These are phyloP conservation scores for Sphenopsis melanotis DNA, from an alignment of 2,797 vertebrate species.

Conservation along the genomic window DNA sequence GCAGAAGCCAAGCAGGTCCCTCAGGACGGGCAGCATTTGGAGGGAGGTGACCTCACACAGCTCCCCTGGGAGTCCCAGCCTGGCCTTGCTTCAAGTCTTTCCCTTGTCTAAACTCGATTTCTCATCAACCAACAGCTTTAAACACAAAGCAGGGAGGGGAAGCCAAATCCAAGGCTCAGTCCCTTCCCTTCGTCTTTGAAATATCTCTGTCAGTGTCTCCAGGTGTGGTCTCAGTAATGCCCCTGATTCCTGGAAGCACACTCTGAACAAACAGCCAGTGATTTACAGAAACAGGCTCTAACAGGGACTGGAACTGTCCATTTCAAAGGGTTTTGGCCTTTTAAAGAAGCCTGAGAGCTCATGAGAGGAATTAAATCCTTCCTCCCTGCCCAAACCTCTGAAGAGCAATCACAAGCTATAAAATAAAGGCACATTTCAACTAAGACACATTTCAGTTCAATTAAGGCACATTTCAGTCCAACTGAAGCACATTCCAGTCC, in stretches of 20 bases:
- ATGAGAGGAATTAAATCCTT: background rate
- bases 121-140: background rate
- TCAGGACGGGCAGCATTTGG: fast-evolving
- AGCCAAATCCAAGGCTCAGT: background rate
- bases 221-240: background rate
- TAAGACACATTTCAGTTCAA: background rate
- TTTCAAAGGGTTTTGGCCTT: background rate
- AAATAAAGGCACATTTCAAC: background rate
- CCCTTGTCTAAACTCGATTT: background rate
- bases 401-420: background rate
- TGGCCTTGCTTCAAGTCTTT: background rate
- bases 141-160: conserved; percentile 25
- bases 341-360: background rate
- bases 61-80: background rate
- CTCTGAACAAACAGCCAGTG: background rate
- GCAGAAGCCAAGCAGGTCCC: background rate
- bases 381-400: background rate
- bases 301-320: background rate
- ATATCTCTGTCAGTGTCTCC: background rate
- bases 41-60: background rate
- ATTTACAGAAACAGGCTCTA: background rate
- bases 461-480: background rate
- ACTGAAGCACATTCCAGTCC: background rate
- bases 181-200: background rate
- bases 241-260: background rate